Conservation (phyloP, 2,113 vertebrate species). For the Bubalus kerabau region DNA sequence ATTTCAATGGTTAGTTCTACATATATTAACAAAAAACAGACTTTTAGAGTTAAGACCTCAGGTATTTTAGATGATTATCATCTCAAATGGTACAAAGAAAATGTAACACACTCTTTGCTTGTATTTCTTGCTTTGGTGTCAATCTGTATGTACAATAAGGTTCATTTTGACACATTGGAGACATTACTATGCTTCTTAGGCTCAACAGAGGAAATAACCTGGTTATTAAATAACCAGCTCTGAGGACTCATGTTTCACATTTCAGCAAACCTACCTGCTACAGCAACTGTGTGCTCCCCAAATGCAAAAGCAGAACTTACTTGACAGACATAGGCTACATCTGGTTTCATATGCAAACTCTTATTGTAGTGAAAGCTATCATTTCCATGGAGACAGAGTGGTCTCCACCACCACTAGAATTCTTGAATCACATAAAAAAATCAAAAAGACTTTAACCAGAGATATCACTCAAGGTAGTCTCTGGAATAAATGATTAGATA, state of each 20-base stretch:
- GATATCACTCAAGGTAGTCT: neutral
- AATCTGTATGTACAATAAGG: conserved; percentile 76
- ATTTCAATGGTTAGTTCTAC: conserved; percentile 73
- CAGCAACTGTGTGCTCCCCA: conserved; percentile 42
- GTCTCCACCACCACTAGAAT: neutral
- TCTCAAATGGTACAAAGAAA: conserved; percentile 72
- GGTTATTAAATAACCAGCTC: conserved; percentile 52
- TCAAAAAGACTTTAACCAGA: neutral
- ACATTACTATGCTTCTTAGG: conserved; percentile 50
- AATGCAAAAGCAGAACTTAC: conserved; percentile 44
- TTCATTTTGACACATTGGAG: conserved; percentile 72
- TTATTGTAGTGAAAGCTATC: neutral
- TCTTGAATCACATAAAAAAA: neutral
- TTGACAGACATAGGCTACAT: conserved; percentile 37
- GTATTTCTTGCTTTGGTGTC: conserved; percentile 72
- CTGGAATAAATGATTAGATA: neutral
- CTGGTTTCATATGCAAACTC: conserved; percentile 22
- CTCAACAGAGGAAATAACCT: conserved; percentile 69
- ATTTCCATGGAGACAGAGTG: conserved; percentile 45
- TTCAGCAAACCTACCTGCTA: conserved; percentile 56
- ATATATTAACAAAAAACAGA: conserved; percentile 64
- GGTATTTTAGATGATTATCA: conserved; percentile 64
- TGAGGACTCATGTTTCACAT: conserved; percentile 55
- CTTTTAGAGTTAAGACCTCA: conserved; percentile 44
- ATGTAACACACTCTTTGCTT: conserved; percentile 62